These are phyloP conservation scores for Mellilla xanthometata DNA, from an alignment of 2,888 invertebrate genomes.

Conservation along the genomic window DNA sequence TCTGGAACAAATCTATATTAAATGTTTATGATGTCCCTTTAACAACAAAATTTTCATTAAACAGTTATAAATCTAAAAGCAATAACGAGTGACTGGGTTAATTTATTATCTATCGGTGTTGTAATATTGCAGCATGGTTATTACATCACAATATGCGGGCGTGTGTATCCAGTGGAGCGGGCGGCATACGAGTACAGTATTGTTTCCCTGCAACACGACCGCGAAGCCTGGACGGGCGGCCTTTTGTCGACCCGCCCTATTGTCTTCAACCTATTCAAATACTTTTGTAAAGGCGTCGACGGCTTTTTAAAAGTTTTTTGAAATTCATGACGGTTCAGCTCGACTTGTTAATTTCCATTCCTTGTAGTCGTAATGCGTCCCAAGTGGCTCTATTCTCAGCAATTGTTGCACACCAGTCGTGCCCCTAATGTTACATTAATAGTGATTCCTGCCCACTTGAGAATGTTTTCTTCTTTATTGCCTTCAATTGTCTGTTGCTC, in stretches of 20 bases:
- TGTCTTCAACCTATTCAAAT: conserved; percentile 67
- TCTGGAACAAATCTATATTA: conserved; percentile 11
- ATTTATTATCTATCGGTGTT: conserved; percentile 17
- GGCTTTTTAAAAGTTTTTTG: conserved; percentile 43
- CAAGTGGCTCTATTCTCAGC: conserved; percentile 40
- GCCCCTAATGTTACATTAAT: conserved; percentile 63
- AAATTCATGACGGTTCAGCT: conserved; percentile 45
- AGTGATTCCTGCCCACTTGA: conserved; percentile 62
- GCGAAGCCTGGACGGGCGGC: conserved; percentile 55
- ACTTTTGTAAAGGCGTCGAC: conserved; percentile 54
- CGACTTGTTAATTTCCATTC: conserved; percentile 39
- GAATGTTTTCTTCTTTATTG: conserved; percentile 70
- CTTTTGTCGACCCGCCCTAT: conserved; percentile 67
- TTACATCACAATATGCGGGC: conserved; percentile 55
- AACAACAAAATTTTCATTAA: conserved; percentile 9
- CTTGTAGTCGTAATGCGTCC: conserved; percentile 37
- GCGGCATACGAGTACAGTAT: conserved; percentile 65
- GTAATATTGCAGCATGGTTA: conserved; percentile 19
- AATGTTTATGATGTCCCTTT: conserved; percentile 4
- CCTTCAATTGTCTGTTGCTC: conserved; percentile 72
- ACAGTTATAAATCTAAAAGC: conserved; percentile 12
- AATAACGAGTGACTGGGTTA: conserved; percentile 24
- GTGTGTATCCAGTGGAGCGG: conserved; percentile 68
- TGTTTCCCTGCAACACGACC: conserved; percentile 61
- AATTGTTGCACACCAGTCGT: conserved; percentile 44